phyloP scores from a whole-genome alignment of 2,888 invertebrate species.

The Ophion obscuratus region DNA sequence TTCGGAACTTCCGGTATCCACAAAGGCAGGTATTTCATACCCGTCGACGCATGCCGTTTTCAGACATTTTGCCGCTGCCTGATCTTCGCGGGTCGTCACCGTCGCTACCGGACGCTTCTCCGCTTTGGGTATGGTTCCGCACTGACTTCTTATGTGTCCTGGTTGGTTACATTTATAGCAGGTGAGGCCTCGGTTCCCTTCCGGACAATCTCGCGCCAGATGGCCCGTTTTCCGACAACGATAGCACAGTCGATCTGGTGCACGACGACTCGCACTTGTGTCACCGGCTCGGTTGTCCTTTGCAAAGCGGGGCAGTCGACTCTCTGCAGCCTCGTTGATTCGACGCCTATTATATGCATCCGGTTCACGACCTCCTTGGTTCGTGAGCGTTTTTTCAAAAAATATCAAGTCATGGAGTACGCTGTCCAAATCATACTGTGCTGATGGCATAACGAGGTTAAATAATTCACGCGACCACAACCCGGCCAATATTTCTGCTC shows the following conservation, averaged over 20 bases:
- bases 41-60: not conserved
- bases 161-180: not conserved
- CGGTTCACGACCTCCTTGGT: rapidly evolving
- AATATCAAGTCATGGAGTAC: not conserved
- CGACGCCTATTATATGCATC: too few relatives aligned
- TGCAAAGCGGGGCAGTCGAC: too few relatives aligned
- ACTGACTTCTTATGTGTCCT: not conserved
- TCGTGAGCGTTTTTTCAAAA: not conserved
- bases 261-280: too few relatives aligned
- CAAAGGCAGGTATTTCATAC: not conserved
- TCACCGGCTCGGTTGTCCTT: too few relatives aligned
- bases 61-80: not conserved
- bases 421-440: not conserved
- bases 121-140: not conserved
- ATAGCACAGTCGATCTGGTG: not conserved
- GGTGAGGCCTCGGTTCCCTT: not conserved
- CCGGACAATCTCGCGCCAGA: slow-evolving; percentile 2
- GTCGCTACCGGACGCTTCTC: not conserved
- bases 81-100: not conserved
- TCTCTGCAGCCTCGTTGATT: too few relatives aligned
- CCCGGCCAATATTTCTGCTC: not conserved
- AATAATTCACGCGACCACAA: not conserved
- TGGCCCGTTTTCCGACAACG: slow-evolving; percentile 9
- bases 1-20: slow-evolving; percentile 33
- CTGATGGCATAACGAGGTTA: not conserved